Percentiles rank a stretch among this genome's conserved stretches.
These are phyloP conservation scores for Saturnia pavonia DNA, from an alignment of 2,888 invertebrate species.

Conservation along the genomic window DNA sequence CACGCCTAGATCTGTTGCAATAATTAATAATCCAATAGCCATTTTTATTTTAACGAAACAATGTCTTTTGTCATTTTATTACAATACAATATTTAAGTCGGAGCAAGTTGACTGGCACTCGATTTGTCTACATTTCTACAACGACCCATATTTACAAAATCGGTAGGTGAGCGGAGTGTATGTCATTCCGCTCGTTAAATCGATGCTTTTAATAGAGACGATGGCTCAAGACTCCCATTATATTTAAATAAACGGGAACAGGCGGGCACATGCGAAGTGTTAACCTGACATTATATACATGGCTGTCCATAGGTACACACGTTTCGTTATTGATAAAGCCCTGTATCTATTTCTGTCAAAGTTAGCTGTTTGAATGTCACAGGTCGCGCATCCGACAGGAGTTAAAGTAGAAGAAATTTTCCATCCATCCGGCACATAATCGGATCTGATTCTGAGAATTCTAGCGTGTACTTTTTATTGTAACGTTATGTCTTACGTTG, in stretches of 20 bases:
- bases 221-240: conserved; percentile 65
- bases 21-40: conserved; percentile 22
- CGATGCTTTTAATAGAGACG: conserved; percentile 75
- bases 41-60: conserved; percentile 40
- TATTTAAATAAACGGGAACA: conserved; percentile 59
- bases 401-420: conserved; percentile 8
- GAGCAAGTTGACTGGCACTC: conserved; percentile 45
- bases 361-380: conserved; percentile 33
- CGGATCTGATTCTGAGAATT: conserved; percentile 1
- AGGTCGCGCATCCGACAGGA: conserved; percentile 30
- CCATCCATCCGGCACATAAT: conserved; percentile 30
- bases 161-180: conserved; percentile 40
- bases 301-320: background rate
- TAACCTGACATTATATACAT: conserved; percentile 47
- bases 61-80: conserved; percentile 54
- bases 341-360: conserved; percentile 39
- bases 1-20: conserved; percentile 29
- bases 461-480: background rate
- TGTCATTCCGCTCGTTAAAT: conserved; percentile 72
- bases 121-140: conserved; percentile 30
- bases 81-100: conserved; percentile 27
- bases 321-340: conserved; percentile 16
- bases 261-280: conserved; percentile 52
- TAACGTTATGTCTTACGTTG: conserved; percentile 10
- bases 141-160: conserved; percentile 62